A percentile compares a stretch with the other conserved stretches of the same genome.
These are phyloP conservation scores for Neodiprion lecontei DNA, from an alignment of 1,140 invertebrate genomes.

Conservation along the genomic window DNA sequence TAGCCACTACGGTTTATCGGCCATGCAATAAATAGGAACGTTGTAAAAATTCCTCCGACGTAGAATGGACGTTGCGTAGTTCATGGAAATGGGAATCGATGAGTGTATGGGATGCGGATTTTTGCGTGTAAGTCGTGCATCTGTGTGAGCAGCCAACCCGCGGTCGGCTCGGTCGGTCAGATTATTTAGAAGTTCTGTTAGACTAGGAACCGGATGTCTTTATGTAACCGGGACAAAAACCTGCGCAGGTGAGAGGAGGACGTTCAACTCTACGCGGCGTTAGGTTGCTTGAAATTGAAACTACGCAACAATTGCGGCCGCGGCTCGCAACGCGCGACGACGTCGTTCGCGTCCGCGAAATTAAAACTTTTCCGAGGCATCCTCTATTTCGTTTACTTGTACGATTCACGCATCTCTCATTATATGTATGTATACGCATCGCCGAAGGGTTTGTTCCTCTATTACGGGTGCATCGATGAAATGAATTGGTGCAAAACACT, in stretches of 20 bases:
- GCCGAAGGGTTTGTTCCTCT: background rate
- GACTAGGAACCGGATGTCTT: constrained; percentile 11
- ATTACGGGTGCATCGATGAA: too few relatives aligned
- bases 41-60: too few relatives aligned
- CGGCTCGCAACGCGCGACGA: background rate
- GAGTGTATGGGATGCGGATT: too few relatives aligned
- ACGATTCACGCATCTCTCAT: background rate
- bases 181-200: background rate
- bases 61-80: too few relatives aligned
- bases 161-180: background rate
- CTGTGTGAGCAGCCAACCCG: too few relatives aligned
- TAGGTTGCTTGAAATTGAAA: constrained; percentile 8
- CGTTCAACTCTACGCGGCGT: constrained; percentile 4
- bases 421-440: background rate
- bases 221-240: constrained; percentile 15
- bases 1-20: too few relatives aligned
- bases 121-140: too few relatives aligned
- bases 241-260: constrained; percentile 16
- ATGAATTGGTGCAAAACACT: too few relatives aligned
- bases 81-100: too few relatives aligned
- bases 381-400: background rate
- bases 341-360: background rate
- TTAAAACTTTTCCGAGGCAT: background rate
- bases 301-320: background rate
- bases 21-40: too few relatives aligned